A percentile compares a stretch with the other conserved stretches of the same genome.
phyloP scores from a whole-genome alignment of 2,113 vertebrate genomes.

The Festucalex cinctus region DNA sequence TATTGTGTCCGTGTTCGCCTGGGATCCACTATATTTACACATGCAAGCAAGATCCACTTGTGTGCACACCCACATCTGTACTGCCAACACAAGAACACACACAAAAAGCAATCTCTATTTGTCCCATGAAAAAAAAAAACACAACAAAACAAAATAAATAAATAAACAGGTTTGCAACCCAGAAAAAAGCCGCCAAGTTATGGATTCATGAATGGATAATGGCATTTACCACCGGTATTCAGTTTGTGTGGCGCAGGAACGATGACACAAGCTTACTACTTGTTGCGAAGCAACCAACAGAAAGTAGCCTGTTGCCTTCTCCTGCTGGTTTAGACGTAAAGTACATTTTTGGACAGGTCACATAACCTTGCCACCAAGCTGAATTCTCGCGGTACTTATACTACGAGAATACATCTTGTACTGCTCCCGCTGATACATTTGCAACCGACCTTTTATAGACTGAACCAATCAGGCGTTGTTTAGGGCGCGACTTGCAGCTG shows the following conservation, averaged over 20 bases:
- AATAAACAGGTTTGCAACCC: slow-evolving; percentile 6
- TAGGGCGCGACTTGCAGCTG: too few species aligned
- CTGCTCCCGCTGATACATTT: too few species aligned
- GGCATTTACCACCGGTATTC: background rate
- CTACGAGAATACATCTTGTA: too few species aligned
- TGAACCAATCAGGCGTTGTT: too few species aligned
- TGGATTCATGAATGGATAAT: slow-evolving; percentile 55
- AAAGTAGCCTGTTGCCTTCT: background rate
- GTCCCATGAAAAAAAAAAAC: slow-evolving; percentile 19
- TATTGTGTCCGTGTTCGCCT: slow-evolving; percentile 37
- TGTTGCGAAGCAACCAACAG: background rate
- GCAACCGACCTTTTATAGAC: too few species aligned
- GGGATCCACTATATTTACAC: slow-evolving; percentile 44
- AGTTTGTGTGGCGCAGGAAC: background rate
- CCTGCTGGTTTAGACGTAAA: background rate
- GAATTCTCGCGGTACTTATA: too few species aligned
- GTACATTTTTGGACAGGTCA: too few species aligned
- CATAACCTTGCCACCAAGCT: too few species aligned
- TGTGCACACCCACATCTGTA: slow-evolving; percentile 30
- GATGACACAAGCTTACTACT: background rate
- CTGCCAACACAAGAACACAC: slow-evolving; percentile 32
- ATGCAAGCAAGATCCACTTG: slow-evolving; percentile 32
- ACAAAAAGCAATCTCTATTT: slow-evolving; percentile 3
- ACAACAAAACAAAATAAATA: slow-evolving; percentile 19
- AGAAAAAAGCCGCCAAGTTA: slow-evolving; percentile 2